Conservation (phyloP, 2,113 vertebrate genomes). For the Hippocampus zosterae region DNA sequence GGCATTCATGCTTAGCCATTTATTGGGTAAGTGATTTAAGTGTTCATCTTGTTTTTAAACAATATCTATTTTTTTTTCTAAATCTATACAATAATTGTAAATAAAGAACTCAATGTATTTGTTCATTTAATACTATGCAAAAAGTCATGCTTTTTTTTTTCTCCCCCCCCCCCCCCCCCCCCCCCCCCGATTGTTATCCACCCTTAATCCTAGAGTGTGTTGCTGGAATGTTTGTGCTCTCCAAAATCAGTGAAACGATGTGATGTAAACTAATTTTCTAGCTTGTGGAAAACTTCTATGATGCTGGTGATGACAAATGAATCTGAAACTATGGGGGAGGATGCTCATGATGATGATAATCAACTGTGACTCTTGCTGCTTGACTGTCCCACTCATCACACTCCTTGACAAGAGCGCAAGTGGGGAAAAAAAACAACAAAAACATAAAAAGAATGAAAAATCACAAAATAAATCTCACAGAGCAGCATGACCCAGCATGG, state of each 20-base stretch:
- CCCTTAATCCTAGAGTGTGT: conserved; percentile 80
- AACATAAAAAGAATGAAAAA: conserved; percentile 62
- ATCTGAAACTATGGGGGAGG: conserved; percentile 49
- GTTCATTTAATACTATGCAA: conserved; percentile 99
- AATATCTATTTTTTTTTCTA: conserved; percentile 82
- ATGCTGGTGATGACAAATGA: conserved; percentile 44
- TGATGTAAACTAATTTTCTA: conserved; percentile 86
- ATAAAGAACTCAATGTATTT: conserved; percentile 99
- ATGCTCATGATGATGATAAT: conserved; percentile 52
- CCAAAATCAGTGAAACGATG: conserved; percentile 80
- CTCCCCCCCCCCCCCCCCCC: too few species aligned
- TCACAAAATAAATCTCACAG: conserved; percentile 84
- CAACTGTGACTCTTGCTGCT: conserved; percentile 84
- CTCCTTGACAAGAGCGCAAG: conserved; percentile 81
- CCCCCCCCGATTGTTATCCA: conserved; percentile 79
- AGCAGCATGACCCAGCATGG: conserved; percentile 88
- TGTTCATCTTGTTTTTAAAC: conserved; percentile 97
- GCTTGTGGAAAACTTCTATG: conserved; percentile 70
- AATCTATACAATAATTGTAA: conserved; percentile 99
- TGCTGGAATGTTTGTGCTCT: conserved; percentile 92
- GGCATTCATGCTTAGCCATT: conserved; percentile 89
- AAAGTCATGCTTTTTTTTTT: conserved; percentile 87
- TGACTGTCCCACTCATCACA: conserved; percentile 80
- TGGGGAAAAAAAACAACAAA: conserved; percentile 53
- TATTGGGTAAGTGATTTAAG: conserved; percentile 91